Evolutionary conservation across 2,113 vertebrate species (phyloP).

Genomic region (Ptilorrhoa leucosticta): DNA sequence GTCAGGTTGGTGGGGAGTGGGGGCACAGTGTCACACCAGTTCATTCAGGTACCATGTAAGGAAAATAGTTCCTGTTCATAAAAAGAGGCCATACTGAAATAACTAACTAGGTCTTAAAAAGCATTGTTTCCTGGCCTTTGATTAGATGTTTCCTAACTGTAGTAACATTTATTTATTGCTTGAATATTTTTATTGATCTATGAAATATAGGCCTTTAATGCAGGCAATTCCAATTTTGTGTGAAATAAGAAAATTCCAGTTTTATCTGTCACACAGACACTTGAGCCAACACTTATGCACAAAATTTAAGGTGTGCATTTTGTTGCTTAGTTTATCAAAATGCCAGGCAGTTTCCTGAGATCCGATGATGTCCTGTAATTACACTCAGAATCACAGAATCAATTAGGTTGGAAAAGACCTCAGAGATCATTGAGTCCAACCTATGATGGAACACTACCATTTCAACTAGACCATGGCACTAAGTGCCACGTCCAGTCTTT

Average conservation of each 20-base stretch:
- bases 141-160: not conserved
- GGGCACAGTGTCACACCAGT: not conserved
- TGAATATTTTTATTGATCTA: not conserved
- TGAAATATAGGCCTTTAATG: not conserved
- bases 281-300: not conserved
- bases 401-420: not conserved
- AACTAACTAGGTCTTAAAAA: not conserved
- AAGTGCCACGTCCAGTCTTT: not conserved
- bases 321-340: not conserved
- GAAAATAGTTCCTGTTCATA: not conserved
- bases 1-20: not conserved
- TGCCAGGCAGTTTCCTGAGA: not conserved
- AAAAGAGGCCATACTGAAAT: not conserved
- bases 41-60: not conserved
- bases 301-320: not conserved
- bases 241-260: not conserved
- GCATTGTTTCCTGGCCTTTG: not conserved
- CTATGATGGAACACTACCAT: not conserved
- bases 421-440: not conserved
- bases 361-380: not conserved
- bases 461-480: not conserved
- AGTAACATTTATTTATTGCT: not conserved
- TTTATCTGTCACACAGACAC: not conserved
- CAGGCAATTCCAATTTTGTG: not conserved
- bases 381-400: not conserved